A percentile compares a stretch with the other conserved stretches of the same genome.
phyloP scores from a whole-genome alignment of 2,113 vertebrate species.

The Gymnogyps californianus region DNA sequence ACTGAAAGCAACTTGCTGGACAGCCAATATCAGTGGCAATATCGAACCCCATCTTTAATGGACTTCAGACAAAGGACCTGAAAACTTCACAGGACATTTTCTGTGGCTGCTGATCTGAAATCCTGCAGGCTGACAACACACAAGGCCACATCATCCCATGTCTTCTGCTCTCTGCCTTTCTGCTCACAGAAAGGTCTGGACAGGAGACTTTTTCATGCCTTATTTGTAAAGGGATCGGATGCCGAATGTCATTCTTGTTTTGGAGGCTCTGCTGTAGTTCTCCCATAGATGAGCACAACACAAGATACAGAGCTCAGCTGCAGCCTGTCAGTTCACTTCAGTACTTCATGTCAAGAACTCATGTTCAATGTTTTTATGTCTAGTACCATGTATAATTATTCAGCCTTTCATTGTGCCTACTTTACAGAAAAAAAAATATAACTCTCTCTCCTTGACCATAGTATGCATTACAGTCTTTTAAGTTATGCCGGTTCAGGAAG shows the following conservation, averaged over 20 bases:
- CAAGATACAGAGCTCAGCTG: neutral
- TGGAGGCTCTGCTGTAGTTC: neutral
- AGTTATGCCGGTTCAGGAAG: neutral
- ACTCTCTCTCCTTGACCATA: neutral
- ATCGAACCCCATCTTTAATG: rapidly evolving
- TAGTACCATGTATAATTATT: neutral
- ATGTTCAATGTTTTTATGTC: neutral
- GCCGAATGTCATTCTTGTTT: neutral
- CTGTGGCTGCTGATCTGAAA: neutral
- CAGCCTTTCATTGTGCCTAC: neutral
- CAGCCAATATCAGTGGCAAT: neutral
- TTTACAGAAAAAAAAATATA: neutral
- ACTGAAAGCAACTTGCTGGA: neutral
- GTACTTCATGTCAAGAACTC: neutral
- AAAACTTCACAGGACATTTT: neutral
- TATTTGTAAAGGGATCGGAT: neutral
- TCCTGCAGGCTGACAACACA: neutral
- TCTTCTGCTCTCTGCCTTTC: neutral
- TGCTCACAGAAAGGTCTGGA: neutral
- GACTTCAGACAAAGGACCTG: neutral
- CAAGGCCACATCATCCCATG: neutral
- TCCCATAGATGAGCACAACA: neutral
- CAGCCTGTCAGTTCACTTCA: neutral
- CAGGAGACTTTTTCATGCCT: neutral
- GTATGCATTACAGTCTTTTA: neutral